Percentiles rank a stretch among this genome's conserved stretches.
Evolutionary conservation across 2,113 vertebrate genomes (phyloP).

Genomic region (Pomatorhinus ruficollis): DNA sequence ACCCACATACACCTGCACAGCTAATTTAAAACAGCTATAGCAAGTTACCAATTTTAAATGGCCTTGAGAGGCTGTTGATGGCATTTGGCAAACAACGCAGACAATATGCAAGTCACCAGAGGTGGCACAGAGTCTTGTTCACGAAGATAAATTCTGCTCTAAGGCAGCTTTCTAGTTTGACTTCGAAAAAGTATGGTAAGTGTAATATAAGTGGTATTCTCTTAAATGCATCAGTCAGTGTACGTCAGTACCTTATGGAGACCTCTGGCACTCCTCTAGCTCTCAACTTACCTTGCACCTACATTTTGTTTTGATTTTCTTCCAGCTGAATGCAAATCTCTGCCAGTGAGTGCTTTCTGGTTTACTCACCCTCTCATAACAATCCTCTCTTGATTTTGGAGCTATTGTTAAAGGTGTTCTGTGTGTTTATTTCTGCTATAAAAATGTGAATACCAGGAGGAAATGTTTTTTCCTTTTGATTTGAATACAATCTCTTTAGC

Average conservation of each 20-base stretch:
- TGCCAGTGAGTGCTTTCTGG: not conserved
- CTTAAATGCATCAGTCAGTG: not conserved
- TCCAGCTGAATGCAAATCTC: not conserved
- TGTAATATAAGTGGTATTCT: not conserved
- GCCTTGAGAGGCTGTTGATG: slow-evolving; percentile 36
- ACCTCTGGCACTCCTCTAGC: not conserved
- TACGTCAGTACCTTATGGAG: not conserved
- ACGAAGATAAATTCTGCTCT: not conserved
- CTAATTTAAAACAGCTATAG: slow-evolving; percentile 36
- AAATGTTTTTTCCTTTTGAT: not conserved
- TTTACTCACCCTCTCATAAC: not conserved
- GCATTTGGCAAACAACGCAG: slow-evolving; percentile 30
- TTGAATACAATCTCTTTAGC: not conserved
- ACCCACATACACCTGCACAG: not conserved
- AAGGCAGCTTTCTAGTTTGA: not conserved
- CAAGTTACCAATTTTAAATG: slow-evolving; percentile 7
- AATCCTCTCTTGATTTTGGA: not conserved
- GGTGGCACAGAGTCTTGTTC: not conserved
- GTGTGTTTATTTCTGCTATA: not conserved
- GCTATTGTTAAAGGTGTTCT: not conserved
- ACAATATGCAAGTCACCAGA: not conserved
- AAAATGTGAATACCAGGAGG: not conserved
- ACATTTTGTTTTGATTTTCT: not conserved
- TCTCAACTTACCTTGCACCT: not conserved
- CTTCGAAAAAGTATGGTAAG: not conserved